Conservation (phyloP, 64 coral and sea anemone genomes). For the Orbicella faveolata region DNA sequence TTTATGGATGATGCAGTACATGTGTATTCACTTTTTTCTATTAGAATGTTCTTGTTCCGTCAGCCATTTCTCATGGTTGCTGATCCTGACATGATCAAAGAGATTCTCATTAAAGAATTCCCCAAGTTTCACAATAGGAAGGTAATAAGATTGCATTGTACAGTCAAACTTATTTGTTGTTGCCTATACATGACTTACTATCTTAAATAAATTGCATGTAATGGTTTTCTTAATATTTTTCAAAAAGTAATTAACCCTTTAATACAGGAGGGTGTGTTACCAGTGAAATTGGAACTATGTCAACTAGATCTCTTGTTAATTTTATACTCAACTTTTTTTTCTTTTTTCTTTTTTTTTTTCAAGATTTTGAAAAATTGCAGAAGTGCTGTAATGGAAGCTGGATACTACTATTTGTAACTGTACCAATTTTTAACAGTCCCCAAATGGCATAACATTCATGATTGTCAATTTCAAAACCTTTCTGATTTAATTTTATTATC, state of each 20-base stretch:
- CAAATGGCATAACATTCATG: no score
- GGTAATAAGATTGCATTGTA: not conserved
- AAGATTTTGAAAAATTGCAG: no score
- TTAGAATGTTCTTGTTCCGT: conserved; percentile 23
- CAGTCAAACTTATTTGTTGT: not conserved
- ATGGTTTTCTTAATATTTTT: not conserved
- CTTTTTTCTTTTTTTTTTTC: no score
- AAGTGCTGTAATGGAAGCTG: no score
- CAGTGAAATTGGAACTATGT: no score
- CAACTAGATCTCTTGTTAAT: no score
- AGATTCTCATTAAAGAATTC: conserved; percentile 60
- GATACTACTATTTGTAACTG: no score
- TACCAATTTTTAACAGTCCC: no score
- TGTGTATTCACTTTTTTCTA: not conserved
- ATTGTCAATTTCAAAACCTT: no score
- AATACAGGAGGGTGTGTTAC: no score
- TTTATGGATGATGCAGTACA: not conserved
- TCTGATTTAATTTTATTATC: not conserved
- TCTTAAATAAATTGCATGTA: not conserved
- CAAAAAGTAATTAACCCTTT: no score
- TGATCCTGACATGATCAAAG: conserved; percentile 68
- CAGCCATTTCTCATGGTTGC: conserved; percentile 30
- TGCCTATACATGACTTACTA: not conserved
- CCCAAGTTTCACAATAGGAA: conserved; percentile 46
- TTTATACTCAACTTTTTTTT: no score